Evolutionary conservation across 2,113 vertebrate species (phyloP).

Genomic region (Craseonycteris thonglongyai): DNA sequence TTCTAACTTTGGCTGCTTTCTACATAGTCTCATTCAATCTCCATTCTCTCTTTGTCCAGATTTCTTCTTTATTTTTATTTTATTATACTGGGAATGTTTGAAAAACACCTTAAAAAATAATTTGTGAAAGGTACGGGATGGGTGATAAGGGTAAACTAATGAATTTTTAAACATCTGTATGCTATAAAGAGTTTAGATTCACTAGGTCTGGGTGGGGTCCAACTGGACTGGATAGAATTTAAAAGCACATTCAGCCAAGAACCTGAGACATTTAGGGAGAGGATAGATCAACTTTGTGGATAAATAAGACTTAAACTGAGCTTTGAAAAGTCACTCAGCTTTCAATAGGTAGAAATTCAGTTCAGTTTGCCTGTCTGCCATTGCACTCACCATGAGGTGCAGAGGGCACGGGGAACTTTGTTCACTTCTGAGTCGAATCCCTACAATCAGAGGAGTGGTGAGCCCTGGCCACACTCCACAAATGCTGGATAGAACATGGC

Average conservation of each 20-base stretch:
- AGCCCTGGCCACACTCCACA: not conserved
- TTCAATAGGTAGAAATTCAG: not conserved
- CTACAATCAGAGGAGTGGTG: not conserved
- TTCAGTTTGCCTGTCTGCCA: not conserved
- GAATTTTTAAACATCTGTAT: not conserved
- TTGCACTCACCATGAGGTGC: not conserved
- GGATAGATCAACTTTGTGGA: too few species aligned
- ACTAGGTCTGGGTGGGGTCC: not conserved
- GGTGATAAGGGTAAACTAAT: not conserved
- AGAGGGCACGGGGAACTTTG: not conserved
- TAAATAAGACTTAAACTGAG: not conserved
- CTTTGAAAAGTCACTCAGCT: not conserved
- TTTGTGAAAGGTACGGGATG: not conserved
- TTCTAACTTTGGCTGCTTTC: not conserved
- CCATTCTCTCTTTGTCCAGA: not conserved
- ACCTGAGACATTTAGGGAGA: not conserved
- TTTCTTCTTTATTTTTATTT: not conserved
- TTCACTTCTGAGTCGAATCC: not conserved
- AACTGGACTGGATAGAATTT: not conserved
- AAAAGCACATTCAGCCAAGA: not conserved
- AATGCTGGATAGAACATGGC: rapidly evolving
- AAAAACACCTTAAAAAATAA: not conserved
- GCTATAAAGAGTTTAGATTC: not conserved
- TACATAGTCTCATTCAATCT: not conserved
- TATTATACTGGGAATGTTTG: not conserved